Percentiles rank a stretch among this genome's conserved stretches.
These are phyloP conservation scores for Grammomys surdaster DNA, from an alignment of 2,113 vertebrate species.

Conservation along the genomic window DNA sequence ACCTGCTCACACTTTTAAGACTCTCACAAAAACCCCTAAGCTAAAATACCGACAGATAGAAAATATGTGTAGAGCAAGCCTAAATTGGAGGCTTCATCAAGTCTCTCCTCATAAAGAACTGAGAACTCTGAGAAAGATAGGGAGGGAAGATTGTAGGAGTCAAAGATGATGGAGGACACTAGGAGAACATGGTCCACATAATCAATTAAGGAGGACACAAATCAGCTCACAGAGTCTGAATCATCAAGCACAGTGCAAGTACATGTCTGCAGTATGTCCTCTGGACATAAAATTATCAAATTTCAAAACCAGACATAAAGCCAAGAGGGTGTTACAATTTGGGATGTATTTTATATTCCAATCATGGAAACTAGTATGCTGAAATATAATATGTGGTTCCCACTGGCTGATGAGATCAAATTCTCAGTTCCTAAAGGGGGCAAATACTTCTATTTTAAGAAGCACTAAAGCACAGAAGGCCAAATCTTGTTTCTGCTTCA, in stretches of 20 bases:
- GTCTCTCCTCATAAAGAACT: not conserved
- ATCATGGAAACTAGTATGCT: not conserved
- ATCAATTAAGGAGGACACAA: not conserved
- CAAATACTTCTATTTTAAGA: constrained; percentile 10
- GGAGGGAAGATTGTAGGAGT: not conserved
- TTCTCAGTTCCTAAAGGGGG: not conserved
- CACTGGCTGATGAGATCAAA: not conserved
- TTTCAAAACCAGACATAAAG: not conserved
- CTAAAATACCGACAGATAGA: not conserved
- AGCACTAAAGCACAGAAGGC: not conserved
- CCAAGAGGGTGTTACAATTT: not conserved
- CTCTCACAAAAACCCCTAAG: not conserved
- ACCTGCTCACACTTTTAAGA: not conserved
- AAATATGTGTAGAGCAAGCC: not conserved
- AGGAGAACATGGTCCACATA: not conserved
- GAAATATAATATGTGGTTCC: not conserved
- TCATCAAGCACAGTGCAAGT: too few species aligned
- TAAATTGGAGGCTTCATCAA: not conserved
- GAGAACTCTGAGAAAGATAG: not conserved
- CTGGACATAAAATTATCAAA: too few species aligned
- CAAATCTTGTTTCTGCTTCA: not conserved
- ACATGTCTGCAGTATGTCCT: not conserved
- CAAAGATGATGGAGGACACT: not conserved
- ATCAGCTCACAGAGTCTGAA: not conserved
- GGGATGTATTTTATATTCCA: not conserved